Percentiles rank a stretch among this genome's conserved stretches.
Conservation (phyloP, 2,797 vertebrate species). For the Syndactyla subalaris region DNA sequence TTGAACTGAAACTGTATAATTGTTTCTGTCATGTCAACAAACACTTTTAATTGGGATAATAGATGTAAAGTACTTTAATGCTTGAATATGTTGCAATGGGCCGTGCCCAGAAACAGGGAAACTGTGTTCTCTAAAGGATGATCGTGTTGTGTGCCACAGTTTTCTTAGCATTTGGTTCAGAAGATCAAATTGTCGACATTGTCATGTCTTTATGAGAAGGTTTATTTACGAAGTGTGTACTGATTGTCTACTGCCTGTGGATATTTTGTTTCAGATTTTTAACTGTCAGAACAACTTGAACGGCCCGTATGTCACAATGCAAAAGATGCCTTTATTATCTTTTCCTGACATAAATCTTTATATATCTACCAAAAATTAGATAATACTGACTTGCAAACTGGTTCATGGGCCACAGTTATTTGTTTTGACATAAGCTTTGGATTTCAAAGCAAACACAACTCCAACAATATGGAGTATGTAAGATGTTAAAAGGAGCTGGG, state of each 20-base stretch:
- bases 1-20: background rate
- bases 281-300: background rate
- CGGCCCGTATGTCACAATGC: background rate
- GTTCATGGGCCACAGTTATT: background rate
- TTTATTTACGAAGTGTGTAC: background rate
- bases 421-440: background rate
- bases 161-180: background rate
- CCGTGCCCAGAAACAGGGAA: background rate
- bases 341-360: background rate
- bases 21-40: background rate
- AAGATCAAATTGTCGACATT: background rate
- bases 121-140: background rate
- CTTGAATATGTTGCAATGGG: background rate
- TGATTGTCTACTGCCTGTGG: background rate
- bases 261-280: background rate
- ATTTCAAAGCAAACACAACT: background rate
- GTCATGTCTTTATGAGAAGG: background rate
- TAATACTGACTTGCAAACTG: background rate
- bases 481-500: background rate
- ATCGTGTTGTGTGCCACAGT: background rate
- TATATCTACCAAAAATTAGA: background rate
- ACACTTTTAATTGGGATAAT: background rate
- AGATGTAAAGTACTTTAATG: background rate
- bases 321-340: background rate
- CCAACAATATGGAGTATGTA: background rate